Evolutionary conservation across 2,888 invertebrate genomes (phyloP).

Genomic region (Mimachlamys varia): DNA sequence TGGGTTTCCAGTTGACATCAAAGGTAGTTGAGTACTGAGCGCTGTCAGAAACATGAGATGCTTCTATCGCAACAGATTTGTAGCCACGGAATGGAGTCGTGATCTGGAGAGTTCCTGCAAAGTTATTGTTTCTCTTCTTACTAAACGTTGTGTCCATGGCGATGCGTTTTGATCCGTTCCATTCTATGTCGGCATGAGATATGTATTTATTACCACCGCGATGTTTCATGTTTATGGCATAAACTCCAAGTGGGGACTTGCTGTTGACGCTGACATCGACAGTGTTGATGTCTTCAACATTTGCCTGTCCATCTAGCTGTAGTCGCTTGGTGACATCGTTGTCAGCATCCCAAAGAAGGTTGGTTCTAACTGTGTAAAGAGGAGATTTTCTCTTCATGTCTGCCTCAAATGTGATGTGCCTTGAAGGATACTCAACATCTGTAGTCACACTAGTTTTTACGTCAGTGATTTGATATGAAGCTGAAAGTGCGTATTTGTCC

Average conservation of each 20-base stretch:
- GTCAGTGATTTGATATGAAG: conserved; percentile 53
- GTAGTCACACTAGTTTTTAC: conserved; percentile 53
- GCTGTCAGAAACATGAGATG: conserved; percentile 54
- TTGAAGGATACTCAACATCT: conserved; percentile 59
- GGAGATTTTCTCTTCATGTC: conserved; percentile 56
- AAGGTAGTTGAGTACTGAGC: conserved; percentile 55
- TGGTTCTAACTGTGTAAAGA: conserved; percentile 54
- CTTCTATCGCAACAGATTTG: conserved; percentile 50
- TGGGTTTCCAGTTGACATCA: conserved; percentile 61
- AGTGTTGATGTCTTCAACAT: conserved; percentile 47
- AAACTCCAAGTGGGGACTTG: conserved; percentile 55
- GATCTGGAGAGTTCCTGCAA: conserved; percentile 56
- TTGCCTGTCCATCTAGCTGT: conserved; percentile 54
- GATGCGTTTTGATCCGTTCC: conserved; percentile 55
- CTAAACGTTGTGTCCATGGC: conserved; percentile 60
- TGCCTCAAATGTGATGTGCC: conserved; percentile 60
- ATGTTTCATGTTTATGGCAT: conserved; percentile 60
- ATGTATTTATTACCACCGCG: conserved; percentile 52
- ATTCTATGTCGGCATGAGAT: conserved; percentile 59
- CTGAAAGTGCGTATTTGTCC: conserved; percentile 54
- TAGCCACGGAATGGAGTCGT: conserved; percentile 56
- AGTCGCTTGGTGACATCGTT: conserved; percentile 58
- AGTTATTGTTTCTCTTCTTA: conserved; percentile 46
- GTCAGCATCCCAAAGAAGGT: conserved; percentile 69
- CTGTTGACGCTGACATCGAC: conserved; percentile 56